Base-by-base conservation (phyloP, 2,797 vertebrate species). In the Distichodus sexfasciatus region DNA sequence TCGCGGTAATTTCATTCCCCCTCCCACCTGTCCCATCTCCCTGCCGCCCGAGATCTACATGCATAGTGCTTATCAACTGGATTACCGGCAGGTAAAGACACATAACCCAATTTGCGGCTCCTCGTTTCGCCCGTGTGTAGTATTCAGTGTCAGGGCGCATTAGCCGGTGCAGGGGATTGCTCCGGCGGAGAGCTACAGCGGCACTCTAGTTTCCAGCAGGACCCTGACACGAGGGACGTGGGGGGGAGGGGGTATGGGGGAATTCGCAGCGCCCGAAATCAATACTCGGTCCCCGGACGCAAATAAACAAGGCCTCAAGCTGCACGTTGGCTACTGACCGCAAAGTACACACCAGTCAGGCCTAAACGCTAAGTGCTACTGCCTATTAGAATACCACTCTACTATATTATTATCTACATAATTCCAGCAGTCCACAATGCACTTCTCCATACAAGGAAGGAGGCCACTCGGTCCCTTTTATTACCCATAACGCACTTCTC, bases 61-160 rank as follows among this genome's bases (percentile, higher is more conserved):
- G 88, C 89, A 91, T 90, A 90, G 90, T 90, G 90, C 87, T 92
- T 90, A 92, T 90, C 91, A 91, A 90, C 83, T 85, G 82, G 86
- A 90, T 92, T 91, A 92, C 89, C 88, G 88, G 88, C 91, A 92
- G 89, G 88, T 90, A 89, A 76, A 90, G 87, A 90, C 77, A 80
- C 85, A 86, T 91, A 92, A 92, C 90, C 87, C 87, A 90, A 92
- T 92, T 91, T 90, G 84, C 79, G 83, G 83, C 87, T 90, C 86
- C 87, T 91, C 89, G 87, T 88, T 91, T 88, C 82, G 57, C 36
- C 84, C 87, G 86, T 84, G 83, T 87, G 86, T 88, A 89, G 87
- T 89, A 89, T 90, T 91, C 90, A 88, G 87, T 90, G 90, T 92
- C 88, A 88, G 80, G 81, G 83, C 61, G 71, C 79, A 88, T 91